A percentile compares a stretch with the other conserved stretches of the same genome.
These are phyloP conservation scores for Sciurus niger DNA, from an alignment of 2,113 vertebrate genomes.

Conservation along the genomic window DNA sequence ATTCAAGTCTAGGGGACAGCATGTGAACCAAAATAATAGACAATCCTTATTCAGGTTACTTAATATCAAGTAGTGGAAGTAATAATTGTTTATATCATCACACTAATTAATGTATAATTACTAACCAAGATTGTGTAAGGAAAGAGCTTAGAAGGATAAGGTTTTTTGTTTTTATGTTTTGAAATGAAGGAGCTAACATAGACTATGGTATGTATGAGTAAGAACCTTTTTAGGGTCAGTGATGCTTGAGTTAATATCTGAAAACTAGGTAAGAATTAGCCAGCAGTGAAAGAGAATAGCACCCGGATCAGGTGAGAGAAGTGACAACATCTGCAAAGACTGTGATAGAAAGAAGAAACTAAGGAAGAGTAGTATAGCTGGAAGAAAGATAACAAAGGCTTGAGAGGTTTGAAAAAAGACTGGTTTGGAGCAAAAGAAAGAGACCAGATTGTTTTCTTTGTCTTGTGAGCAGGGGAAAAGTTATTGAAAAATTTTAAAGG, in stretches of 20 bases:
- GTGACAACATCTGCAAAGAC: not conserved
- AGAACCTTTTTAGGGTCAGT: not conserved
- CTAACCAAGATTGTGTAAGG: conserved; percentile 9
- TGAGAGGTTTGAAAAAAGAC: too few species aligned
- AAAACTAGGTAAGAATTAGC: not conserved
- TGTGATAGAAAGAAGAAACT: too few species aligned
- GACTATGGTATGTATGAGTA: not conserved
- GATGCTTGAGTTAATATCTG: not conserved
- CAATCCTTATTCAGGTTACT: not conserved
- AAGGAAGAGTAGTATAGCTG: too few species aligned
- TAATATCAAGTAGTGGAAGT: not conserved
- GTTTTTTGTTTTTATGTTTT: not conserved
- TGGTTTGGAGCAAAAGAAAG: too few species aligned
- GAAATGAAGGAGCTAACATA: not conserved
- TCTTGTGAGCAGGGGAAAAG: too few species aligned
- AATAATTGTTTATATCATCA: conserved; percentile 33
- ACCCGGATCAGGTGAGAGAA: not conserved
- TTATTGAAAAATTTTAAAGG: not conserved
- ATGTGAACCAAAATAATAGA: not conserved
- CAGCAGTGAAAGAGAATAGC: not conserved
- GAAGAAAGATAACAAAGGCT: too few species aligned
- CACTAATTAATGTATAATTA: not conserved
- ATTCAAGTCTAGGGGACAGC: not conserved
- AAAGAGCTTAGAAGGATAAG: not conserved
- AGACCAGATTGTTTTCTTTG: too few species aligned